Evolutionary conservation across 2,888 invertebrate genomes (phyloP), one percentile per base, ranked within the genome.

Genomic region (Megamerina dolium): DNA sequence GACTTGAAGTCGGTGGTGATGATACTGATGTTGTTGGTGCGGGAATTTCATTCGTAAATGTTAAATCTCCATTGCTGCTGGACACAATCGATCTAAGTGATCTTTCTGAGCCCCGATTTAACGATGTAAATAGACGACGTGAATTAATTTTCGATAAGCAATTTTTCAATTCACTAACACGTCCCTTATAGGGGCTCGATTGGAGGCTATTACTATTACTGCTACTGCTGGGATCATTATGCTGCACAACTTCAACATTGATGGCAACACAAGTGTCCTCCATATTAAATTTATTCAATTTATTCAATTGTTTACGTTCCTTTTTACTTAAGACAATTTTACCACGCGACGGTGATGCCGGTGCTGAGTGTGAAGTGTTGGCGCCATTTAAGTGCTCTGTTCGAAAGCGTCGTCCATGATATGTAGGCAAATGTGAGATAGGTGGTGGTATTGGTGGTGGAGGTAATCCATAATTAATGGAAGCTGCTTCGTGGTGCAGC

Each of bases 281-380:
- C 18, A 59, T 51, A 2, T 58, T 44, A 17, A 59, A 51, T 31
- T 63, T 63, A 29, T 59, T 58, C 20, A 62, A 55, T 53, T 67
- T 68, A 49, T 64, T 66, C 46, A 70, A 54, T 54, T 69, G 70
- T 51, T 70, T 70, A 50, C 67, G 63, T 38, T 70, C 70, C 54
- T 69, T 69, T 34, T 66, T 69, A 47, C 66, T 67, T 9, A 68
- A 55, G 32, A 67, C 67, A 19, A 67, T 68, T 49, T 68, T 68
- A 35, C 68, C 68, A 1, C 68, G 58, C 31, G 66, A 68, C 0
- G 68, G 68, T 2, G 68, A 65, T 8, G 66, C 63, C 3, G 68
- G 65, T 3, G 67, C 66, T 19, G 67, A 68, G 21, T 60, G 53
- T 21, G 56, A 53, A 5, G 46, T 46, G 17, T 41, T 43, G 13